phyloP scores from a whole-genome alignment of 2,113 vertebrate species.

The Scomber scombrus region DNA sequence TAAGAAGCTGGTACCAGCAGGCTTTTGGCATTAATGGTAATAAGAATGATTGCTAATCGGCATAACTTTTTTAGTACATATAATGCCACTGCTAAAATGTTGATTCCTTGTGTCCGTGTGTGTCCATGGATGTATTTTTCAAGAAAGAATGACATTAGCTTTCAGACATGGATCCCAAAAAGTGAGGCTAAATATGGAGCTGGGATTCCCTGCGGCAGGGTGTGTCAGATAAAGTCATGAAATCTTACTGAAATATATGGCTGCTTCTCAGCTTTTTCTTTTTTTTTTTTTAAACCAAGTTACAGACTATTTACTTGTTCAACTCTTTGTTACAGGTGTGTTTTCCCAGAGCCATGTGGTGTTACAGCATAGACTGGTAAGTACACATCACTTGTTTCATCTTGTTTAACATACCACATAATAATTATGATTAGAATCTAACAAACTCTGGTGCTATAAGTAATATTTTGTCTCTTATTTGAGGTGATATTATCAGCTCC shows the following conservation, averaged over 20 bases:
- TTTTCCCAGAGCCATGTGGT: slow-evolving; percentile 25
- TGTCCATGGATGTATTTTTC: slow-evolving; percentile 1
- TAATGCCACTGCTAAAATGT: neutral
- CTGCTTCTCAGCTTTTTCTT: slow-evolving; percentile 1
- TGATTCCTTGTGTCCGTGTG: neutral
- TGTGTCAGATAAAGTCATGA: neutral
- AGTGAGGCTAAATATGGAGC: neutral
- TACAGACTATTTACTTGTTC: slow-evolving; percentile 6
- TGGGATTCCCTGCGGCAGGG: neutral
- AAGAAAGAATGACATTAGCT: neutral
- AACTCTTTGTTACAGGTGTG: slow-evolving; percentile 46
- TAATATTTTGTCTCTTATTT: slow-evolving; percentile 14
- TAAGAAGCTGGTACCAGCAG: too few relatives aligned
- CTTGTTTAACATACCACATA: neutral
- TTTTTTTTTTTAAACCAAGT: neutral
- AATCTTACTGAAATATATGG: neutral
- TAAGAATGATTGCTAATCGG: neutral
- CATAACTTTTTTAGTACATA: neutral
- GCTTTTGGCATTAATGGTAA: too few relatives aligned
- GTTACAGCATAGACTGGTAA: slow-evolving; percentile 58
- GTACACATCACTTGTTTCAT: neutral
- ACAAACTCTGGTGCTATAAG: slow-evolving; percentile 3
- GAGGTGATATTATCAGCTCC: slow-evolving; percentile 17
- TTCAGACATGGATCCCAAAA: slow-evolving; percentile 1
- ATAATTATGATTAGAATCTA: neutral